A percentile compares a stretch with the other conserved stretches of the same genome.
Conservation (phyloP, 2,888 invertebrate genomes). For the Eugnorisma glareosa region DNA sequence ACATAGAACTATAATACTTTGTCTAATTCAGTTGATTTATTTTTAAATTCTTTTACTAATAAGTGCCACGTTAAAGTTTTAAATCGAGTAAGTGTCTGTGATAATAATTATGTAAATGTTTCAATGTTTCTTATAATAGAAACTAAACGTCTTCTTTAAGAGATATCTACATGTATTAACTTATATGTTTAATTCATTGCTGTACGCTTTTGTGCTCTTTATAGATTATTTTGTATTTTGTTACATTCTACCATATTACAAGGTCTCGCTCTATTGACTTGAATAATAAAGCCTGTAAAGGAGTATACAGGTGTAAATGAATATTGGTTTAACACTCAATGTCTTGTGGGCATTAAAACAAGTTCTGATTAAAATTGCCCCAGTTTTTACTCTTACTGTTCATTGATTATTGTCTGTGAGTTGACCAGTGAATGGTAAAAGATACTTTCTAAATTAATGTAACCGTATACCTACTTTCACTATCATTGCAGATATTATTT, state of each 20-base stretch:
- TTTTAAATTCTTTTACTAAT: conserved; percentile 44
- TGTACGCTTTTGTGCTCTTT: not conserved
- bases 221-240: conserved; percentile 18
- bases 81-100: conserved; percentile 59
- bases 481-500: not conserved
- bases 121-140: conserved; percentile 30
- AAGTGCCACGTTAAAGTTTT: conserved; percentile 64
- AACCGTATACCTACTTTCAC: conserved; percentile 31
- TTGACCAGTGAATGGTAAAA: conserved; percentile 35
- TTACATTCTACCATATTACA: conserved; percentile 6
- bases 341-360: conserved; percentile 8
- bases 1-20: conserved; percentile 41
- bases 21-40: conserved; percentile 39
- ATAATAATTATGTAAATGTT: conserved; percentile 65
- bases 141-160: conserved; percentile 10
- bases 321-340: conserved; percentile 14
- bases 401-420: conserved; percentile 17
- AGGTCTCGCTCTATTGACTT: conserved; percentile 30
- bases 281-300: conserved; percentile 10
- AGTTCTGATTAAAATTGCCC: conserved; percentile 24
- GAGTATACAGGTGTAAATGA: conserved; percentile 28
- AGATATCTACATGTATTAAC: not conserved
- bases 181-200: conserved; percentile 1
- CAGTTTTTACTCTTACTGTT: conserved; percentile 45
- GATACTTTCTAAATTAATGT: conserved; percentile 41